Percentiles rank a stretch among this genome's conserved stretches.
These are phyloP conservation scores for Cerastis leucographa DNA, from an alignment of 2,888 invertebrate genomes.

Conservation along the genomic window DNA sequence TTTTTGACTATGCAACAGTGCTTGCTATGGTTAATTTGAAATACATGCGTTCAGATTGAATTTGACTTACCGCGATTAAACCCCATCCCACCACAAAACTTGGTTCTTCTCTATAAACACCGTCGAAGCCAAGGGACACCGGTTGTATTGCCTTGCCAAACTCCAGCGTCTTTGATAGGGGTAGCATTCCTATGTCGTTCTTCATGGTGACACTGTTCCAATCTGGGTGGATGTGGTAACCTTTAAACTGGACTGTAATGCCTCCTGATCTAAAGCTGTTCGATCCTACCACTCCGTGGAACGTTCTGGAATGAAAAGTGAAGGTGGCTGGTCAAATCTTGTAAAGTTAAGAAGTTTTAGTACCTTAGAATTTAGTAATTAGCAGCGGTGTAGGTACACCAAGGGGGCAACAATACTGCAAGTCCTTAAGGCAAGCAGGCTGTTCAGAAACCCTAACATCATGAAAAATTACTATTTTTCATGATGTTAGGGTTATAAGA, in stretches of 20 bases:
- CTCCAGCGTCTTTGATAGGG: conserved; percentile 30
- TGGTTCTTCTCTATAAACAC: conserved; percentile 51
- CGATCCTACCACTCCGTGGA: conserved; percentile 69
- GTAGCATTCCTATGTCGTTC: conserved; percentile 71
- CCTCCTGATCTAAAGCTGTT: conserved; percentile 68
- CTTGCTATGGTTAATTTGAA: not conserved
- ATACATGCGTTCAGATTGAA: not conserved
- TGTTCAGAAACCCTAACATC: no score
- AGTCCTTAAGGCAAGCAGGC: no score
- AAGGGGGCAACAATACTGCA: no score
- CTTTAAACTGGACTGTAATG: conserved; percentile 55
- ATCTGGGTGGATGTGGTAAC: conserved; percentile 66
- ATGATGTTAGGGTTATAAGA: no score
- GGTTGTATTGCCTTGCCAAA: conserved; percentile 45
- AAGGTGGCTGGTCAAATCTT: not conserved
- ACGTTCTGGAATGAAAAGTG: conserved; percentile 58
- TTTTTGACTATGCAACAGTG: not conserved
- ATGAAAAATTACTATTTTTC: no score
- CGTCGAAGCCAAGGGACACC: conserved; percentile 58
- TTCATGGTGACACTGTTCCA: conserved; percentile 69
- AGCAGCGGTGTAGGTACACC: no score
- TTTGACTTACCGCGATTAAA: conserved; percentile 20
- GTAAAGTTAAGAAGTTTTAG: not conserved
- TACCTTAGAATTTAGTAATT: not conserved
- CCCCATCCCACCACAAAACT: conserved; percentile 76